phyloP scores from a whole-genome alignment of 2,888 invertebrate species.

The Orchesella flavescens region DNA sequence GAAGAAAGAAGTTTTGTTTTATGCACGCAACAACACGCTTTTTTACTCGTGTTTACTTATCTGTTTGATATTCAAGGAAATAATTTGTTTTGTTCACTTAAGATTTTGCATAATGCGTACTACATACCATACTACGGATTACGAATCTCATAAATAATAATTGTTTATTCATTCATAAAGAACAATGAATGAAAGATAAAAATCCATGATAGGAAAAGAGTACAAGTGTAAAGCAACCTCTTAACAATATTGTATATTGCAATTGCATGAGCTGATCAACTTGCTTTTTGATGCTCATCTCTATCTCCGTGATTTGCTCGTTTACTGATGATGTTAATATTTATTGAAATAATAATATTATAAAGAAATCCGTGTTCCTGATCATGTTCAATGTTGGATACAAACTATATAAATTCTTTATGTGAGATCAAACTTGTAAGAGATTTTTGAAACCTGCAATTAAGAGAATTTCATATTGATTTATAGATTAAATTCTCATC shows the following conservation, averaged over 20 bases:
- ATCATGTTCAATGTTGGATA: too few relatives aligned
- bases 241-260: background rate
- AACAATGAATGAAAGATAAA: constrained; percentile 55
- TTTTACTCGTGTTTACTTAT: background rate
- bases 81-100: constrained; percentile 2
- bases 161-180: constrained; percentile 58
- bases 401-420: constrained; percentile 7
- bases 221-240: background rate
- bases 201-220: constrained; percentile 37
- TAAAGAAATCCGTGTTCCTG: constrained; percentile 23
- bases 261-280: constrained; percentile 24
- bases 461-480: constrained; percentile 64
- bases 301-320: constrained; percentile 8
- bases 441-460: constrained; percentile 58
- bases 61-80: constrained; percentile 24
- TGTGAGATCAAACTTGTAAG: constrained; percentile 11
- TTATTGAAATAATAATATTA: constrained; percentile 37
- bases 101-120: background rate
- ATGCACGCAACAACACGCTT: background rate
- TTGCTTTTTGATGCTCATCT: constrained; percentile 18
- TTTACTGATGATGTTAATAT: constrained; percentile 2
- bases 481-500: constrained; percentile 65
- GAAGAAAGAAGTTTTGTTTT: too few relatives aligned
- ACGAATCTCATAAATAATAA: constrained; percentile 47
- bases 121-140: background rate